Evolutionary conservation across 1,140 invertebrate species (phyloP), one percentile per base, ranked within the genome.

Genomic region (Zaprionus gabonicus): DNA sequence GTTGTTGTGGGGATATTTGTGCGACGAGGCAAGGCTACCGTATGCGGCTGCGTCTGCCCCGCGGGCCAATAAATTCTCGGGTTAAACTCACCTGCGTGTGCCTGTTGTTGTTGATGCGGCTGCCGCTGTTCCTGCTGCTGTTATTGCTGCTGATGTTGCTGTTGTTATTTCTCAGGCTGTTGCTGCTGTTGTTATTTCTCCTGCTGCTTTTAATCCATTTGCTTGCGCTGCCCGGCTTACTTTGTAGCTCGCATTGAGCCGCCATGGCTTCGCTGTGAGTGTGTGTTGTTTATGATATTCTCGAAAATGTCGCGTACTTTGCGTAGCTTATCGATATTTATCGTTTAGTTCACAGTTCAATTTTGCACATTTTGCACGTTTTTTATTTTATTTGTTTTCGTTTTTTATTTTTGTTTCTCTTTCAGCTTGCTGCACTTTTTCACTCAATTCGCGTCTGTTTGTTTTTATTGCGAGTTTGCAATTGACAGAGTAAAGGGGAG

Each of bases 121-220:
- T 73, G 64, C 49, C 17, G 17, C 23, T 56, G 41, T 15, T 59
- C 20, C 4, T 57, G 55, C 4, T 68, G 44, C 4, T 73, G 63
- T 62, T 34, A 25, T 20, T 64, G 59, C 5, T 41, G 25, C 13
- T 64, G 53, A 7, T 28, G 28, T 3, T 58, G 59, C 13, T 65
- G 36, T 15, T 41, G 15, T 15, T 41, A 1, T 15, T n/a, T 2
- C 38, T 41, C 4, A 15, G 15, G 15, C 41, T 44, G 7, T 1
- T 46, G 41, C 7, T 46, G 41, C n/a, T 65, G 36, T 15, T 41
- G 15, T 15, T 7, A 2, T 15, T 41, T 6, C 38, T 41, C 1
- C n/a, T 46, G 41, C 41, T 60, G 62, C 55, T 55, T 82, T 82
- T 88, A 88, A 88, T 88, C 85, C 85, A 85, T 90, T 90, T 84